These are phyloP conservation scores for Sebastes nivosus DNA, from an alignment of 2,797 vertebrate genomes.

Conservation along the genomic window DNA sequence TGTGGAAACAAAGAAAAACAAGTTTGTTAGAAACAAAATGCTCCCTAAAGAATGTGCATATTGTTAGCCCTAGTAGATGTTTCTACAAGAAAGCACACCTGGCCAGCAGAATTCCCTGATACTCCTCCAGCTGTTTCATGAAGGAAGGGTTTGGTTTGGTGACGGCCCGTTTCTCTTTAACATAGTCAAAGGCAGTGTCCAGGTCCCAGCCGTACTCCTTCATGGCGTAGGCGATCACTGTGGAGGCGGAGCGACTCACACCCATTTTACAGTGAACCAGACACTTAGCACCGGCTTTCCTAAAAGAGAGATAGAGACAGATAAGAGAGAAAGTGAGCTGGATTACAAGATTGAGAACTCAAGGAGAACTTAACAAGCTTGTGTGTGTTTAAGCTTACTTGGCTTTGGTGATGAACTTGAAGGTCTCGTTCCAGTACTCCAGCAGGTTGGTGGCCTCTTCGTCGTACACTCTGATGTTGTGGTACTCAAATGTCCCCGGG, in stretches of 20 bases:
- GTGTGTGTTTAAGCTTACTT: slow-evolving; percentile 80
- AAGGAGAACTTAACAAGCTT: not conserved
- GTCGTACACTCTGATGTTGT: slow-evolving; percentile 97
- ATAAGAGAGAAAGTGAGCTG: not conserved
- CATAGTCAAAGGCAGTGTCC: slow-evolving; percentile 91
- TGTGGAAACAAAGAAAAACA: slow-evolving; percentile 58
- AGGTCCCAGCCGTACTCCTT: slow-evolving; percentile 98
- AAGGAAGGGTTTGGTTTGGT: slow-evolving; percentile 98
- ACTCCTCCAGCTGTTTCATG: slow-evolving; percentile 97
- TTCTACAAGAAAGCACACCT: slow-evolving; percentile 79
- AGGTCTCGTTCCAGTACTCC: slow-evolving; percentile 98
- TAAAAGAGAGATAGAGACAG: slow-evolving; percentile 40
- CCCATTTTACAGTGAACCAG: slow-evolving; percentile 99
- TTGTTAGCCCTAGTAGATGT: too few relatives aligned
- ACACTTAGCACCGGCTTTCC: slow-evolving; percentile 95
- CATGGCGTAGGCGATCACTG: slow-evolving; percentile 98
- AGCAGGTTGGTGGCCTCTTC: slow-evolving; percentile 97
- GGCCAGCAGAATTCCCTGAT: slow-evolving; percentile 96
- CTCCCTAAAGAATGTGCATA: not conserved
- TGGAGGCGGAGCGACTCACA: slow-evolving; percentile 96
- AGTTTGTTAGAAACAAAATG: not conserved
- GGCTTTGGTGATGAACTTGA: slow-evolving; percentile 98
- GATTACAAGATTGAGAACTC: not conserved
- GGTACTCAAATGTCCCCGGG: slow-evolving; percentile 95
- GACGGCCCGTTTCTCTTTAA: slow-evolving; percentile 92